phyloP scores from a whole-genome alignment of 2,797 vertebrate species.

The Phataginus tetradactyla region DNA sequence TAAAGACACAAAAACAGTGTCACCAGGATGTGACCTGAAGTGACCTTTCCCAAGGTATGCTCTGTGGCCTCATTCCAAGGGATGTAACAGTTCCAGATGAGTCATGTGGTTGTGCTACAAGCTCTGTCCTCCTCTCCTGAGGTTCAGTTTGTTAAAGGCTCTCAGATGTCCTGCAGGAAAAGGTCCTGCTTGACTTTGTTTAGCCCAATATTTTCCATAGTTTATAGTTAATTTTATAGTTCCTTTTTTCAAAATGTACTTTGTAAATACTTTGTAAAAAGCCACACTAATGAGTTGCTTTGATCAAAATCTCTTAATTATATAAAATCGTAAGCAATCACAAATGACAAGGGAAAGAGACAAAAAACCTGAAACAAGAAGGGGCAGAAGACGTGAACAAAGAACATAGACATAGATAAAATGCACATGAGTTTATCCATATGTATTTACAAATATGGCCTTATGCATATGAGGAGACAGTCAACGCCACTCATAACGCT shows the following conservation, averaged over 20 bases:
- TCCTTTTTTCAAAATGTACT: background rate
- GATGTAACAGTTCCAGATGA: background rate
- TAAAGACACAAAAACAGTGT: background rate
- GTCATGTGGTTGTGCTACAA: too few species aligned
- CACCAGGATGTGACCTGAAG: background rate
- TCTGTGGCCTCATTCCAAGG: background rate
- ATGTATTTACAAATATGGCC: background rate
- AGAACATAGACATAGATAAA: background rate
- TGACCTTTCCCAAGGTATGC: background rate
- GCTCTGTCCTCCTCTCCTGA: background rate
- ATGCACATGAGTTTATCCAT: background rate
- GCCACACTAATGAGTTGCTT: background rate
- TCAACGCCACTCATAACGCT: background rate
- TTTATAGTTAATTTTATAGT: background rate
- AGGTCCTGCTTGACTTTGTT: background rate
- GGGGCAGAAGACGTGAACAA: background rate
- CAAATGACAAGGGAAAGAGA: background rate
- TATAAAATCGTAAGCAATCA: conserved; percentile 26
- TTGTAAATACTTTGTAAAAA: conserved; percentile 29
- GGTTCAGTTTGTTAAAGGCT: background rate
- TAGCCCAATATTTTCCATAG: background rate
- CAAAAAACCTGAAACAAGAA: background rate
- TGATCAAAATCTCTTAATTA: background rate
- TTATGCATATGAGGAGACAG: background rate
- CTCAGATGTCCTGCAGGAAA: background rate